A percentile compares a stretch with the other conserved stretches of the same genome.
These are phyloP conservation scores for Acanthochromis polyacanthus DNA, from an alignment of 2,113 vertebrate genomes.

Conservation along the genomic window DNA sequence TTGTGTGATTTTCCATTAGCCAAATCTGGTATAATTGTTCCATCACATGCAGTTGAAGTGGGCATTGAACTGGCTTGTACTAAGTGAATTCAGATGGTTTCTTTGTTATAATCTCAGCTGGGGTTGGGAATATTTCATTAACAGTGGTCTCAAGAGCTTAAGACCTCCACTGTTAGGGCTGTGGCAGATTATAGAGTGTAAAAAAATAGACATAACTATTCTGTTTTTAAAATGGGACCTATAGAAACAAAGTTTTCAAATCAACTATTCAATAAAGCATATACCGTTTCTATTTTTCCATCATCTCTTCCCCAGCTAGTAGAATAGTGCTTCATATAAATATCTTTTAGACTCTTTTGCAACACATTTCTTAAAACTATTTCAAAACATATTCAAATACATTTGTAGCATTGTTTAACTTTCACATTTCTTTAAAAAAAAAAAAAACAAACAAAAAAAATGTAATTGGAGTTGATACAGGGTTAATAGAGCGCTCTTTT, in stretches of 20 bases:
- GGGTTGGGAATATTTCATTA: constrained; percentile 56
- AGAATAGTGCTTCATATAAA: constrained; percentile 82
- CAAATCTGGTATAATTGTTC: constrained; percentile 29
- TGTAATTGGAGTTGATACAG: constrained; percentile 74
- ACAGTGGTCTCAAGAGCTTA: constrained; percentile 60
- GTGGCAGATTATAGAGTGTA: constrained; percentile 73
- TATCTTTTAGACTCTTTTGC: constrained; percentile 77
- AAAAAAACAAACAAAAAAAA: constrained; percentile 40
- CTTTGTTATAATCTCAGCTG: constrained; percentile 47
- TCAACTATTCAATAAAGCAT: constrained; percentile 75
- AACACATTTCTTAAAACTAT: constrained; percentile 84
- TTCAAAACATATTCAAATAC: constrained; percentile 85
- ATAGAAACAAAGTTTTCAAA: constrained; percentile 75
- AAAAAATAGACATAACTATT: constrained; percentile 86
- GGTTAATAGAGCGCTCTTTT: constrained; percentile 79
- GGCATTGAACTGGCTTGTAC: constrained; percentile 5
- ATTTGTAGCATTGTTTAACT: constrained; percentile 65
- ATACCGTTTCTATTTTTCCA: constrained; percentile 56
- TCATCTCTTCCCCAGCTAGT: constrained; percentile 44
- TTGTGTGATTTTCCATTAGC: constrained; percentile 8
- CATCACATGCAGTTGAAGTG: constrained; percentile 14
- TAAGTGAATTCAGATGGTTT: constrained; percentile 34
- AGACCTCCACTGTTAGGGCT: constrained; percentile 62
- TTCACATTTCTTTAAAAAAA: constrained; percentile 73
- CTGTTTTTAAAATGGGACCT: constrained; percentile 80